Conservation (phyloP, 2,797 vertebrate genomes). For the Zonotrichia albicollis region DNA sequence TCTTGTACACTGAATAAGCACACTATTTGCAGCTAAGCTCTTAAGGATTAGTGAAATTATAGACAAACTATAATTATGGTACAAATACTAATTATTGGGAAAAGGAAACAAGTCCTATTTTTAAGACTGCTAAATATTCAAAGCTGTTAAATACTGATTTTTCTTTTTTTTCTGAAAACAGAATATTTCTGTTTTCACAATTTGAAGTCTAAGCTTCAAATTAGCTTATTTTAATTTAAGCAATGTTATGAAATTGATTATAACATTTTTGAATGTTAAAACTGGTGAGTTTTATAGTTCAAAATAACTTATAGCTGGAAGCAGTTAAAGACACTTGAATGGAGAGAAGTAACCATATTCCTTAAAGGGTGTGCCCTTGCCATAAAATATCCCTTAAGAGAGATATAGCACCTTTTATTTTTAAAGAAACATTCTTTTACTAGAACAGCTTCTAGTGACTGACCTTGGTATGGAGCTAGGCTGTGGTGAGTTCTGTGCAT, state of each 20-base stretch:
- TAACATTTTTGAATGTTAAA: not conserved
- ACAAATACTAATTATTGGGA: slow-evolving; percentile 32
- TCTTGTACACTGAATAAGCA: not conserved
- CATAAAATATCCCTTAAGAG: not conserved
- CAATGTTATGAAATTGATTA: not conserved
- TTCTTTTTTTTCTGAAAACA: no score
- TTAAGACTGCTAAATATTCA: slow-evolving; percentile 41
- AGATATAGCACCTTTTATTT: not conserved
- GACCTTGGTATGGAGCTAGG: not conserved
- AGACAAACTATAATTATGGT: slow-evolving; percentile 35
- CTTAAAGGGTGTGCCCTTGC: not conserved
- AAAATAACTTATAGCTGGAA: not conserved
- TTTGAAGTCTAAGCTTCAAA: not conserved
- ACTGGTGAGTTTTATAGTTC: not conserved
- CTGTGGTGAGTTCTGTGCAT: not conserved
- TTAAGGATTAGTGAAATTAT: slow-evolving; percentile 13
- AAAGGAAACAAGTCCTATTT: slow-evolving; percentile 24
- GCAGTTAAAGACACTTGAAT: not conserved
- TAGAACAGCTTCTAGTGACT: not conserved
- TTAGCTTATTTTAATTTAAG: slow-evolving; percentile 4
- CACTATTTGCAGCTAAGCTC: not conserved
- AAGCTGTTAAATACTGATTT: not conserved
- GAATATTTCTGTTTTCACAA: no score
- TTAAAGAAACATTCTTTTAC: not conserved
- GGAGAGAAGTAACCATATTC: not conserved